Conservation (phyloP, 2,113 vertebrate genomes). For the Mixornis gularis region DNA sequence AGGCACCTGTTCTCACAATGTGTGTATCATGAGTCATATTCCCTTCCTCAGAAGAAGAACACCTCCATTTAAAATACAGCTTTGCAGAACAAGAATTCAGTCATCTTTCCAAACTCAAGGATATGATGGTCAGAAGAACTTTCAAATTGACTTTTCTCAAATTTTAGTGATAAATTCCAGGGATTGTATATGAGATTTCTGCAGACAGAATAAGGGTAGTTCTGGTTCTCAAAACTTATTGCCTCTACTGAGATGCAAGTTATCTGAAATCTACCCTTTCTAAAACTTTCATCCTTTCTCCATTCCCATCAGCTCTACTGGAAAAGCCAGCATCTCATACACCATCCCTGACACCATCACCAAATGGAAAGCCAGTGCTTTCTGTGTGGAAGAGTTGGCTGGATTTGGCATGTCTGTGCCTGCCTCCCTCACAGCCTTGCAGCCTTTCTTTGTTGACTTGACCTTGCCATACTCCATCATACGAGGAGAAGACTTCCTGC, state of each 20-base stretch:
- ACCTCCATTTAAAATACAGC: not conserved
- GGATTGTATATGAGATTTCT: not conserved
- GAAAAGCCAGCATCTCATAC: slow-evolving; percentile 34
- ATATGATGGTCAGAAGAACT: not conserved
- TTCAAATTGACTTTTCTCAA: not conserved
- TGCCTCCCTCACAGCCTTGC: slow-evolving; percentile 67
- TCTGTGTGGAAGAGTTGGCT: slow-evolving; percentile 72
- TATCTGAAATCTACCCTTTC: not conserved
- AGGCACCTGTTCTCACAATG: not conserved
- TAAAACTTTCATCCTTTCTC: not conserved
- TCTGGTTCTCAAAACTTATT: not conserved
- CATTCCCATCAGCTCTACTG: slow-evolving; percentile 24
- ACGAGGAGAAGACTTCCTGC: slow-evolving; percentile 74
- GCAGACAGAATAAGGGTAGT: not conserved
- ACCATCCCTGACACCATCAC: slow-evolving; percentile 83
- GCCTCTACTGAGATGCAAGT: not conserved
- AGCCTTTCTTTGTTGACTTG: slow-evolving; percentile 84
- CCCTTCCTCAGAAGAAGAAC: not conserved
- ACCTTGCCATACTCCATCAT: slow-evolving; percentile 80
- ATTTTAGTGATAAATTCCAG: not conserved
- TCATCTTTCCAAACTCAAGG: not conserved
- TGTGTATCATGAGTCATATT: not conserved
- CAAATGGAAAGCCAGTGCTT: slow-evolving; percentile 78
- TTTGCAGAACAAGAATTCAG: not conserved
- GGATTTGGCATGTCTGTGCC: slow-evolving; percentile 79